phyloP scores from a whole-genome alignment of 2,797 vertebrate species.

The Fratercula arctica region DNA sequence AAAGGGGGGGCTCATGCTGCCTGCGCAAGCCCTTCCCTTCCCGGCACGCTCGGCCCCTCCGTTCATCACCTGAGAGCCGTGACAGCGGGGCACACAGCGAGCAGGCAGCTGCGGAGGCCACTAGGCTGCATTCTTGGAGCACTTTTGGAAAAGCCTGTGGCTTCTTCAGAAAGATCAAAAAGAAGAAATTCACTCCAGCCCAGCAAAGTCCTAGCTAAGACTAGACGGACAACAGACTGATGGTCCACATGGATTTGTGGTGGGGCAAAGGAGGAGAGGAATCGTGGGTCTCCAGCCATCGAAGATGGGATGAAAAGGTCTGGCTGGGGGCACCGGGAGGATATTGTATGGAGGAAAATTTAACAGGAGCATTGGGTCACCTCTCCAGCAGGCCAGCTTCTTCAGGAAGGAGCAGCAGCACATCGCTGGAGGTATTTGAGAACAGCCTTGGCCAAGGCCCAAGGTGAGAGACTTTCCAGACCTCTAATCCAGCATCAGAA shows the following conservation, averaged over 20 bases:
- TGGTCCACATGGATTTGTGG: background rate
- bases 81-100: background rate
- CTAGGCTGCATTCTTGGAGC: conserved; percentile 10
- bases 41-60: background rate
- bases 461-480: conserved; percentile 51
- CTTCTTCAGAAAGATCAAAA: background rate
- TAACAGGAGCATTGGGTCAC: background rate
- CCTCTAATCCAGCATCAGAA: conserved; percentile 43
- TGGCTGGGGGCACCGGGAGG: background rate
- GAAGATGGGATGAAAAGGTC: background rate
- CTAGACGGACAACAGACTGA: background rate
- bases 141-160: background rate
- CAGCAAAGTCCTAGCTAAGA: background rate
- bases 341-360: background rate
- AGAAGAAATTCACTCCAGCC: background rate
- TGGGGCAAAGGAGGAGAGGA: background rate
- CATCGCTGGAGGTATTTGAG: conserved; percentile 20
- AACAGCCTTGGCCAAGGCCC: conserved; percentile 36
- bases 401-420: conserved; percentile 9
- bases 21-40: background rate
- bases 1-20: background rate
- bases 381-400: background rate
- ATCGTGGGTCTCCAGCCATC: background rate
- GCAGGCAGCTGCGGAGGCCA: background rate
- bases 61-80: background rate